Percentiles rank a stretch among this genome's conserved stretches.
Evolutionary conservation across 1,140 invertebrate species (phyloP).

Genomic region (Amyelois transitella): DNA sequence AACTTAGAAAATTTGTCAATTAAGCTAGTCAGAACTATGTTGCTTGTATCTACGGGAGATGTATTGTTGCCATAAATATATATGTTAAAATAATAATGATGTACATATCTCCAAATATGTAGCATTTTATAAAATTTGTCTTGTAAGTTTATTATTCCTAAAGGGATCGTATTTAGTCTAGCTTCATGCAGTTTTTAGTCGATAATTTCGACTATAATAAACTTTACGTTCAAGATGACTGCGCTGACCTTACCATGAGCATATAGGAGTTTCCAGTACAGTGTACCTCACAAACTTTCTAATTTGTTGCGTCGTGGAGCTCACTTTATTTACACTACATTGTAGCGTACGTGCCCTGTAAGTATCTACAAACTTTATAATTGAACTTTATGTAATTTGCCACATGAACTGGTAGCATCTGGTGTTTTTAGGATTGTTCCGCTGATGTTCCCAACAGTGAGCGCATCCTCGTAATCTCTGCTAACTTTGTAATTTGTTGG

Average conservation of each 20-base stretch:
- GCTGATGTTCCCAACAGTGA: not conserved
- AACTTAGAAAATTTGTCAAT: too few species aligned
- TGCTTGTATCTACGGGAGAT: too few species aligned
- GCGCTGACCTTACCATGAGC: not conserved
- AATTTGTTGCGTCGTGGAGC: conserved; percentile 23
- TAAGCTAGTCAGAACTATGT: too few species aligned
- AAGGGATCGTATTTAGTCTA: too few species aligned
- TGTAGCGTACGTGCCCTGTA: conserved; percentile 8
- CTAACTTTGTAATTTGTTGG: not conserved
- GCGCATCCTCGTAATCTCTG: not conserved
- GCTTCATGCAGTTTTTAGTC: too few species aligned
- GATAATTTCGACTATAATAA: too few species aligned
- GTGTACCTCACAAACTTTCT: conserved; percentile 19
- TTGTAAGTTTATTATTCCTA: too few species aligned
- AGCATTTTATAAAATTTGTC: too few species aligned
- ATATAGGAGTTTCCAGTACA: not conserved
- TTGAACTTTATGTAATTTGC: conserved; percentile 12
- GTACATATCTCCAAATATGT: too few species aligned
- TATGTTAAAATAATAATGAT: too few species aligned
- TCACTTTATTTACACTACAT: conserved; percentile 16
- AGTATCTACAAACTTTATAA: conserved; percentile 8
- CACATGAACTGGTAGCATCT: not conserved
- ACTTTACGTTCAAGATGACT: too few species aligned
- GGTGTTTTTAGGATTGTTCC: not conserved
- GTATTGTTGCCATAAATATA: too few species aligned